phyloP scores from a whole-genome alignment of 2,797 vertebrate genomes.

The Danio tinwini region DNA sequence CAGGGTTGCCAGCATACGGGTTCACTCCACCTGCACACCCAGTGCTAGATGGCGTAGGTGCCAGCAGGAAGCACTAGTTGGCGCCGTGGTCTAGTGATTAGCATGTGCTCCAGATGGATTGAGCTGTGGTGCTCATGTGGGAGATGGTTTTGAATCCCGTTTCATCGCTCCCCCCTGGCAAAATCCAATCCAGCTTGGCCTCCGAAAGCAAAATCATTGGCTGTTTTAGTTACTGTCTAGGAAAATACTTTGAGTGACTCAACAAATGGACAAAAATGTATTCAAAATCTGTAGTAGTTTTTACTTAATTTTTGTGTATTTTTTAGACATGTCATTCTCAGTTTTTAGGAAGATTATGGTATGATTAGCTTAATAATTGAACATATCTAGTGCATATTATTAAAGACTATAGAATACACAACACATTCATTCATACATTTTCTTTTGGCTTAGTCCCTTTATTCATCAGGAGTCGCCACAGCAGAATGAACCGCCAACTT shows the following conservation, averaged over 20 bases:
- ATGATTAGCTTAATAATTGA: too few species aligned
- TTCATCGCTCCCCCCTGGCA: not conserved
- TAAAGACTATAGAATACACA: too few species aligned
- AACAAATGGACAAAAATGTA: not conserved
- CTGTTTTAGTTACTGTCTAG: not conserved
- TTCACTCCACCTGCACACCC: slow-evolving; percentile 27
- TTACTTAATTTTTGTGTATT: not conserved
- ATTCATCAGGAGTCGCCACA: too few species aligned
- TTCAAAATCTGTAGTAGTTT: not conserved
- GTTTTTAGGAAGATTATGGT: too few species aligned
- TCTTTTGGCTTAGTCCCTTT: too few species aligned
- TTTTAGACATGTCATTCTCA: not conserved
- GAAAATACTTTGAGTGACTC: not conserved
- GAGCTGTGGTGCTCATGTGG: slow-evolving; percentile 12
- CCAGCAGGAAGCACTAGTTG: slow-evolving; percentile 27
- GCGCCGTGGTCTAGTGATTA: slow-evolving; percentile 38
- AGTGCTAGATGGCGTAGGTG: not conserved
- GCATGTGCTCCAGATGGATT: slow-evolving; percentile 32
- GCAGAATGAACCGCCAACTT: too few species aligned
- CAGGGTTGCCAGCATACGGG: not conserved
- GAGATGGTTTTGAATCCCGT: slow-evolving; percentile 17
- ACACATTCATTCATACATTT: too few species aligned
- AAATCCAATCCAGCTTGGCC: slow-evolving; percentile 8
- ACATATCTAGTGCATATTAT: too few species aligned
- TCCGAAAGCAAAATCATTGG: not conserved